Conservation (phyloP, 2,888 invertebrate genomes). For the Drosophila austrosaltans region DNA sequence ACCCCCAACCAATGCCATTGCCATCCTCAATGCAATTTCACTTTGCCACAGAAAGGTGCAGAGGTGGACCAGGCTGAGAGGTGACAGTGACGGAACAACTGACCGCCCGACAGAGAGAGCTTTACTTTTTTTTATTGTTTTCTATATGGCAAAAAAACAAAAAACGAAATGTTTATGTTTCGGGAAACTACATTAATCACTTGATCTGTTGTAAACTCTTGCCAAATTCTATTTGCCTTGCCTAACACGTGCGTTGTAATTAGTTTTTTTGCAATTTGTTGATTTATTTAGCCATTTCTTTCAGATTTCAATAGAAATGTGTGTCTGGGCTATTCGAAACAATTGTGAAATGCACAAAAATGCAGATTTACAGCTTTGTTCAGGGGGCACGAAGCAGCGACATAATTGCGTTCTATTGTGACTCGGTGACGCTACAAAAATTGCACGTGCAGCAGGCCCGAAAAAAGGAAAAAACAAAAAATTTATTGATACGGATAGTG, state of each 20-base stretch:
- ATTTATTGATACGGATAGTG: conserved; percentile 5
- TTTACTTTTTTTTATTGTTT: neutral
- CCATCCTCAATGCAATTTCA: conserved; percentile 79
- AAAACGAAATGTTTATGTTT: neutral
- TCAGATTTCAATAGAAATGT: conserved; percentile 15
- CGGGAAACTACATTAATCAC: conserved; percentile 6
- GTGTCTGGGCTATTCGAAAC: conserved; percentile 14
- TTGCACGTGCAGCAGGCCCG: conserved; percentile 62
- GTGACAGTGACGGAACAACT: neutral
- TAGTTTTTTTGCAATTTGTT: conserved; percentile 7
- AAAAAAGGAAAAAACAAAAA: neutral
- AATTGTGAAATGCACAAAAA: conserved; percentile 49
- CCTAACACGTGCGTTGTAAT: conserved; percentile 3
- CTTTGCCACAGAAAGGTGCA: neutral
- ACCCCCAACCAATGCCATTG: conserved; percentile 79
- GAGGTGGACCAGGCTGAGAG: neutral
- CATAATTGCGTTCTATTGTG: conserved; percentile 27
- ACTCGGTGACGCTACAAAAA: conserved; percentile 22
- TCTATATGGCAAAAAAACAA: too few relatives aligned
- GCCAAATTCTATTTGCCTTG: conserved; percentile 9
- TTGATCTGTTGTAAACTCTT: conserved; percentile 11
- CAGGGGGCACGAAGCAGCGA: conserved; percentile 28
- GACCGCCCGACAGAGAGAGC: neutral
- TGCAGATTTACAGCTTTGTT: conserved; percentile 36
- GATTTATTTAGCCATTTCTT: conserved; percentile 39